A percentile compares a stretch with the other conserved stretches of the same genome.
phyloP scores from a whole-genome alignment of 2,888 invertebrate species.

The Aradus depressus region DNA sequence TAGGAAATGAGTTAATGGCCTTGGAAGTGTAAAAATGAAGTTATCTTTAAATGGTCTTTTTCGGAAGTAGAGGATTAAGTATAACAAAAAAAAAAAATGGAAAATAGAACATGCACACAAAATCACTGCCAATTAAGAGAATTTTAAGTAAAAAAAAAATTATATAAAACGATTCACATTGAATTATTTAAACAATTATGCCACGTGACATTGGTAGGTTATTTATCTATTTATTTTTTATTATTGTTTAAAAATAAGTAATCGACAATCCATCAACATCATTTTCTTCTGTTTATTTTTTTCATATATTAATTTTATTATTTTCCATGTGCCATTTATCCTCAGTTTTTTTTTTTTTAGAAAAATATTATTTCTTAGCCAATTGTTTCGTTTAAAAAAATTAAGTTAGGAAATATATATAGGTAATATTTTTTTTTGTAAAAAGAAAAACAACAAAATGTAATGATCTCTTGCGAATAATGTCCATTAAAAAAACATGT shows the following conservation, averaged over 20 bases:
- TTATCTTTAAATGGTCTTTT: not conserved
- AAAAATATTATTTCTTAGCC: constrained; percentile 9
- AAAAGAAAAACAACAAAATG: constrained; percentile 9
- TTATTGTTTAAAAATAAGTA: too few relatives aligned
- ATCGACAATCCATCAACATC: not conserved
- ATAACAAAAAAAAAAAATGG: too few relatives aligned
- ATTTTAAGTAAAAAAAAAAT: constrained; percentile 1
- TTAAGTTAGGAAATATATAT: not conserved
- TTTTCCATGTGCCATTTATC: constrained; percentile 17
- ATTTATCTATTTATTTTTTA: too few relatives aligned
- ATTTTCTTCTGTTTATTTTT: not conserved
- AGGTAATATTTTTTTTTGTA: constrained; percentile 6
- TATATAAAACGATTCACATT: constrained; percentile 13
- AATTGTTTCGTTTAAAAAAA: constrained; percentile 3
- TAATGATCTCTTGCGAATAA: constrained; percentile 22
- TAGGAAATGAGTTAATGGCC: constrained; percentile 1
- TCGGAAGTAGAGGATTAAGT: not conserved
- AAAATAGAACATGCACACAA: constrained; percentile 8
- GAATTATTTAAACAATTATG: constrained; percentile 9
- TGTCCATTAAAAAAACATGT: constrained; percentile 18
- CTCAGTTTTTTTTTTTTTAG: too few relatives aligned
- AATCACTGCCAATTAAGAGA: constrained; percentile 13
- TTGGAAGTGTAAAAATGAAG: constrained; percentile 4
- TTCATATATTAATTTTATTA: too few relatives aligned
- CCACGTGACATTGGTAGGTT: too few relatives aligned